These are phyloP conservation scores for Volucella zonaria DNA, from an alignment of 2,888 invertebrate genomes.

Conservation along the genomic window DNA sequence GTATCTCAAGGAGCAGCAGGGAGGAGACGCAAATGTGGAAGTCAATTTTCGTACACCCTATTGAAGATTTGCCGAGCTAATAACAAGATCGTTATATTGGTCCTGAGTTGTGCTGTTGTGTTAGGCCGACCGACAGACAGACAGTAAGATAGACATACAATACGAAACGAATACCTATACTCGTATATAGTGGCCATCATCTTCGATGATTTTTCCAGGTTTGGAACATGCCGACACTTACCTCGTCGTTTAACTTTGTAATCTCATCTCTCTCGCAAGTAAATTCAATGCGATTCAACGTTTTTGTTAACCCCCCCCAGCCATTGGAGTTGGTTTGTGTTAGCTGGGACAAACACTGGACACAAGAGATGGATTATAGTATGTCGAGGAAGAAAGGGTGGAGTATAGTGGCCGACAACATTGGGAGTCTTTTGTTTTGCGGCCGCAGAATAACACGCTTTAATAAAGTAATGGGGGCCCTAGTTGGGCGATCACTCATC, in stretches of 20 bases:
- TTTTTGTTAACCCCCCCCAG: conserved; percentile 18
- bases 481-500: conserved; percentile 74
- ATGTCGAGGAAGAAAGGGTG: not conserved
- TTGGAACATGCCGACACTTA: conserved; percentile 73
- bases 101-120: conserved; percentile 4
- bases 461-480: conserved; percentile 74
- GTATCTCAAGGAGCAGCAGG: conserved; percentile 39
- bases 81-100: conserved; percentile 73
- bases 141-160: not conserved
- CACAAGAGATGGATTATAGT: not conserved
- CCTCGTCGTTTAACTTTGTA: conserved; percentile 74
- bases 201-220: conserved; percentile 70
- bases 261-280: conserved; percentile 65
- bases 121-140: not conserved
- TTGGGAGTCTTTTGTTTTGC: conserved; percentile 67
- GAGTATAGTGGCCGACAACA: not conserved
- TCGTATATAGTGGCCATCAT: conserved; percentile 38
- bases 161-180: not conserved
- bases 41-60: conserved; percentile 73
- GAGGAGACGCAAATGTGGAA: conserved; percentile 70
- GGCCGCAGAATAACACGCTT: conserved; percentile 71
- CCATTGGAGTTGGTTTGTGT: conserved; percentile 19
- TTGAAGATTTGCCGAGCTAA: conserved; percentile 74
- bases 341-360: not conserved
- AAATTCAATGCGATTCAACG: conserved; percentile 52